A percentile compares a stretch with the other conserved stretches of the same genome.
Evolutionary conservation across 2,888 invertebrate species (phyloP).

Genomic region (Nymphalis c-album): DNA sequence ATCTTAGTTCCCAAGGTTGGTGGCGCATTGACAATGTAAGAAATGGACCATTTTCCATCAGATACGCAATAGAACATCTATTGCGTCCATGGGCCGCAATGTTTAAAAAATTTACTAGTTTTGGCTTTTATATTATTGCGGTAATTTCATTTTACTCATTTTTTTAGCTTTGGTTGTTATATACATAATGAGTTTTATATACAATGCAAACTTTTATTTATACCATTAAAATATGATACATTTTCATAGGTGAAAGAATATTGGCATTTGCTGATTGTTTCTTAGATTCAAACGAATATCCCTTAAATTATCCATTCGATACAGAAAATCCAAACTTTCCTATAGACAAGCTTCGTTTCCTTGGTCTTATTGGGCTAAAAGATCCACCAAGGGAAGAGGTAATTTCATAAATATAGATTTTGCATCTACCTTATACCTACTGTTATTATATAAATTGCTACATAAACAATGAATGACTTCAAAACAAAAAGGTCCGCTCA

Average conservation of each 20-base stretch:
- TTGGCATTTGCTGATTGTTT: conserved; percentile 94
- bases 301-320: conserved; percentile 93
- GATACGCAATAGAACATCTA: too few species aligned
- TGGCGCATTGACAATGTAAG: too few species aligned
- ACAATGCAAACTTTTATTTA: not conserved
- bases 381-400: conserved; percentile 89
- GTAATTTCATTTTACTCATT: too few species aligned
- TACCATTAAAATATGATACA: not conserved
- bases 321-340: conserved; percentile 94
- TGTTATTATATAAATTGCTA: not conserved
- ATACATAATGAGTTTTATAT: not conserved
- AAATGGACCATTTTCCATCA: too few species aligned
- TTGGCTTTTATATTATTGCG: too few species aligned
- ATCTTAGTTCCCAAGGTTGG: too few species aligned
- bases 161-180: too few species aligned
- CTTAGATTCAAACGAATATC: conserved; percentile 92
- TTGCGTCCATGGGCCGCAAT: too few species aligned
- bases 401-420: not conserved
- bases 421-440: too few species aligned
- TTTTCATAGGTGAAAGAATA: conserved; percentile 88
- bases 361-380: conserved; percentile 98
- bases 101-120: too few species aligned
- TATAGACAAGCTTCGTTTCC: conserved; percentile 90
- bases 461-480: not conserved
- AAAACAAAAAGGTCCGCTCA: conserved; percentile 53